phyloP scores from a whole-genome alignment of 2,888 invertebrate genomes.

The Tipula lateralis region DNA sequence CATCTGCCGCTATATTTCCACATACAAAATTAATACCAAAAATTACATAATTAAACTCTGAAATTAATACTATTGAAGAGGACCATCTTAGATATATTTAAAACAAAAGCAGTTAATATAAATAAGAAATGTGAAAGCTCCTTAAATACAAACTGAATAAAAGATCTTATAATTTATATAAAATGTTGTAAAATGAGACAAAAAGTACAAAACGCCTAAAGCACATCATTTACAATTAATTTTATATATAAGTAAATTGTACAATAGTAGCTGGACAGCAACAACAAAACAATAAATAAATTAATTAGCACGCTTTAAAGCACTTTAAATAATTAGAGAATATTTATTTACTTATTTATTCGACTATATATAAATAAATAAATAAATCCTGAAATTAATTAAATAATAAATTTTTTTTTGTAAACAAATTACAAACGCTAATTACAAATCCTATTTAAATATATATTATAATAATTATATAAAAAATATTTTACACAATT shows the following conservation, averaged over 20 bases:
- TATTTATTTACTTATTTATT: neutral
- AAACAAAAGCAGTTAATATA: too few relatives aligned
- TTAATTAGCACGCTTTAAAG: conserved; percentile 11
- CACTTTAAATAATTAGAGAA: neutral
- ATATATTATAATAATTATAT: neutral
- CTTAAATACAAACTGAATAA: too few relatives aligned
- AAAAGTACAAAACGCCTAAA: neutral
- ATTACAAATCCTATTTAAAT: neutral
- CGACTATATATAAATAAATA: neutral
- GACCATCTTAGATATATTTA: too few relatives aligned
- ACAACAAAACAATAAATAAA: neutral
- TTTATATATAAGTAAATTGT: neutral
- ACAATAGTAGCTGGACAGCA: neutral
- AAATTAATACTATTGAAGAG: too few relatives aligned
- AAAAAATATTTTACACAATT: conserved; percentile 19
- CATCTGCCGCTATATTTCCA: too few relatives aligned
- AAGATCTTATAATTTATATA: too few relatives aligned
- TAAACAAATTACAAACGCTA: neutral
- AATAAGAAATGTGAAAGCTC: too few relatives aligned
- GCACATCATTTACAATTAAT: neutral
- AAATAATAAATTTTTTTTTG: neutral
- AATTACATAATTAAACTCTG: too few relatives aligned
- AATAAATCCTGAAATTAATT: neutral
- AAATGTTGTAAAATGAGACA: neutral
- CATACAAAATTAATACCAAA: too few relatives aligned